Base-by-base conservation (phyloP, 2,113 vertebrate species). In the Prolemur simus region DNA sequence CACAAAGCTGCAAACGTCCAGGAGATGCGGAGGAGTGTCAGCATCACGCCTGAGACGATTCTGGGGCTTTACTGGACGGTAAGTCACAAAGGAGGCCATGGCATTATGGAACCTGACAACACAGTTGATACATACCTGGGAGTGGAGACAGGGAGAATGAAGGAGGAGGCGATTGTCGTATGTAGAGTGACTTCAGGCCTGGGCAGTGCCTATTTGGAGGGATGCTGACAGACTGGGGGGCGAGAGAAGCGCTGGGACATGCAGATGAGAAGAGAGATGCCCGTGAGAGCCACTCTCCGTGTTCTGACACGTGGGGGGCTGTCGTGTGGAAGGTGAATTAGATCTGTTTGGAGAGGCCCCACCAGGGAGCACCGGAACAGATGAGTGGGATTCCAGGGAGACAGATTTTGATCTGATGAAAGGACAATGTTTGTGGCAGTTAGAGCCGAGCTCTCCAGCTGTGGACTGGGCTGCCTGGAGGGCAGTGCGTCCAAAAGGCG, bases 301-400 rank as follows among this genome's bases (percentile, higher is more conserved):
- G 4, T 45, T 23, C 13, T 14, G 37, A 77, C 3, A 63, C 1
- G 0, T 9, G 32, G 32, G 11, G 37, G 39, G n/a, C 32, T 81
- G 52, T 49, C 54, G 47, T 64, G 71, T 73, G 29, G 49, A 69
- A 56, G 71, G 37, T 45, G 23, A 87, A 82, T 47, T 8, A 12
- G 42, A 85, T 18, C 9, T 34, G 9, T n/a, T 47, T 63, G 34
- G 27, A 91, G 32, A 89, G n/a, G 64, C 11, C 78, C 66, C 68
- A 81, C 13, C 10, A 39, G 34, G 1, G 63, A 91, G 47, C 71
- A 37, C 12, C 63, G 63, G 56, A 25, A 63, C 5, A 52, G 39
- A 76, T 3, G 12, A 71, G 17, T 54, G 20, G 56, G 58, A 91
- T 87, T 87, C 92, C 39, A 60, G 56, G 68, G 34, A 34, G 69